Conservation (phyloP, 2,113 vertebrate genomes). For the Sula dactylatra region DNA sequence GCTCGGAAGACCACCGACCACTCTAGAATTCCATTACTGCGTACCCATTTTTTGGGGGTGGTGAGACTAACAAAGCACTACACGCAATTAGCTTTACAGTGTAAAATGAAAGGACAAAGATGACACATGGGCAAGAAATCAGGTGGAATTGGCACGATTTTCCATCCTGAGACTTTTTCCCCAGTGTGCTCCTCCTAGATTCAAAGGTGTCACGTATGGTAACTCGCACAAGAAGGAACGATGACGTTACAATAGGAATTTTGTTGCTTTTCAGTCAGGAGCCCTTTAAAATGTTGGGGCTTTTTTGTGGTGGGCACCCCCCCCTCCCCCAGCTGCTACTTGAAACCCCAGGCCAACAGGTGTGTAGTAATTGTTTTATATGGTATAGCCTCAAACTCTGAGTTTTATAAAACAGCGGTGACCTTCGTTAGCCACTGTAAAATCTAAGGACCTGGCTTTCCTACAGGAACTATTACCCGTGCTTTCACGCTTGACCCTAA, state of each 20-base stretch:
- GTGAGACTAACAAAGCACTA: not conserved
- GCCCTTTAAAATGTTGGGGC: not conserved
- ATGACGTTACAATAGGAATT: not conserved
- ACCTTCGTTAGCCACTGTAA: not conserved
- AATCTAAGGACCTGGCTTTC: not conserved
- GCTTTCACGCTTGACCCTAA: not conserved
- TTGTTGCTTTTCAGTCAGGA: not conserved
- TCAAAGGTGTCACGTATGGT: not conserved
- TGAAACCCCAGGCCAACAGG: not conserved
- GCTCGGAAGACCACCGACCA: not conserved
- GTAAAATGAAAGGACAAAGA: not conserved
- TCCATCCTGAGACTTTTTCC: not conserved
- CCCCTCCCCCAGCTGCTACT: not conserved
- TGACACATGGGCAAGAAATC: not conserved
- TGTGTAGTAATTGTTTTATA: not conserved
- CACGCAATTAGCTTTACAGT: not conserved
- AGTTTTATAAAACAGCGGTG: not conserved
- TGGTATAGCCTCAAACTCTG: not conserved
- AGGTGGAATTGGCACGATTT: not conserved
- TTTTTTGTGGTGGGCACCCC: too few relatives aligned
- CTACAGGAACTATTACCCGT: rapidly evolving
- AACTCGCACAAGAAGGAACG: not conserved
- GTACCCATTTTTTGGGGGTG: not conserved
- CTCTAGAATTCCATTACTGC: not conserved
- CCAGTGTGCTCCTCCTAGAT: not conserved